phyloP scores from a whole-genome alignment of 37 sponge, comb jelly and placozoan genomes.

The Tethya wilhelma region DNA sequence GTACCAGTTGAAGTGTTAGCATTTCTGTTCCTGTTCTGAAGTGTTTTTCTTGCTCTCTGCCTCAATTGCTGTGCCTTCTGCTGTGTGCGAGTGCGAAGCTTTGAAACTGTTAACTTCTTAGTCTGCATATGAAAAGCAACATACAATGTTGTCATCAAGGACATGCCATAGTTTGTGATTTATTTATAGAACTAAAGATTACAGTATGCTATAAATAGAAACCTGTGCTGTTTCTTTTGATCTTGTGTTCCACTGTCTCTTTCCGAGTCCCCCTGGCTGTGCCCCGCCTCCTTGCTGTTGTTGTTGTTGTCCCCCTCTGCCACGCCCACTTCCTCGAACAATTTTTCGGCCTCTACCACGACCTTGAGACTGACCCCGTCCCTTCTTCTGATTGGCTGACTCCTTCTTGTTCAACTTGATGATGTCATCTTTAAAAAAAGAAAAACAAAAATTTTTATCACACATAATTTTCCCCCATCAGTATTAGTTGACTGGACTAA shows the following conservation, averaged over 20 bases:
- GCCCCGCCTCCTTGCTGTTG: background rate
- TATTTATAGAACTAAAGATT: background rate
- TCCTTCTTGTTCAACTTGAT: slow-evolving; percentile 30
- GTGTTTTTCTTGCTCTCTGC: slow-evolving; percentile 17
- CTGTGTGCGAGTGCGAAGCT: background rate
- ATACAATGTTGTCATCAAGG: background rate
- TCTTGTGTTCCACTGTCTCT: background rate
- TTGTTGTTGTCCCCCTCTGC: slow-evolving; percentile 2
- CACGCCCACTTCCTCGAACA: slow-evolving; percentile 4
- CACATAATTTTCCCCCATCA: background rate
- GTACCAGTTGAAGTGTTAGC: background rate
- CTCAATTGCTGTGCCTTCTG: slow-evolving; percentile 13
- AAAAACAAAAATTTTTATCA: background rate
- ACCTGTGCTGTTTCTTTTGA: background rate
- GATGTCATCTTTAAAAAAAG: slow-evolving; percentile 22
- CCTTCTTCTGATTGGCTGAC: background rate
- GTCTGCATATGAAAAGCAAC: background rate
- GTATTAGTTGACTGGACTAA: background rate
- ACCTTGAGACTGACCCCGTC: slow-evolving; percentile 3
- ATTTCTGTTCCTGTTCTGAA: background rate
- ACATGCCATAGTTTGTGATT: background rate
- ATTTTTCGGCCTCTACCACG: slow-evolving; percentile 4
- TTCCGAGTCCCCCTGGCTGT: background rate
- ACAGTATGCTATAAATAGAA: background rate
- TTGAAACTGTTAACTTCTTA: background rate